Conservation (phyloP, 2,888 invertebrate genomes). For the Euplexia lucipara region DNA sequence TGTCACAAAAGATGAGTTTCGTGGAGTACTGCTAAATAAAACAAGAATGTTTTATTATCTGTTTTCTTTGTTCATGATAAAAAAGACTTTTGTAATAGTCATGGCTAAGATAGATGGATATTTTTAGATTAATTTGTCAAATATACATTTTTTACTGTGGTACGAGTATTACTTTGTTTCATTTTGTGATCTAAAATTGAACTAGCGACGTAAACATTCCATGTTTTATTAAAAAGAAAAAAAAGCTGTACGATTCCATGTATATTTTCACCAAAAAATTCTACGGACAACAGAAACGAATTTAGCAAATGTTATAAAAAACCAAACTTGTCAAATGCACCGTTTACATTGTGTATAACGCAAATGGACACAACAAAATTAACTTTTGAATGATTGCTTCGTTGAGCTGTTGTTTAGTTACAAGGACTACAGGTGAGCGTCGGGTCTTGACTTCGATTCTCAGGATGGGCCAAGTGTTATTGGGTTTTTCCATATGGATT, state of each 20-base stretch:
- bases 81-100: background rate
- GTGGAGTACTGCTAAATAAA: slow-evolving; percentile 14
- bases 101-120: background rate
- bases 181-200: background rate
- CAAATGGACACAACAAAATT: background rate
- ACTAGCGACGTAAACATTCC: background rate
- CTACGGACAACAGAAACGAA: background rate
- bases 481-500: no score
- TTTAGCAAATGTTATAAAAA: background rate
- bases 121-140: background rate
- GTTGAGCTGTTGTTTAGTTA: no score
- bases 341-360: background rate
- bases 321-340: background rate
- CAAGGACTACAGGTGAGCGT: no score
- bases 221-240: background rate
- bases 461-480: no score
- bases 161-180: background rate
- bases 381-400: slow-evolving; percentile 22
- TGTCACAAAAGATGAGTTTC: slow-evolving; percentile 18
- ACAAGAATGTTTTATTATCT: background rate
- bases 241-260: background rate
- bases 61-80: background rate
- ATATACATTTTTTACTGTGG: background rate
- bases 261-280: background rate
- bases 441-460: no score